Base-by-base conservation (phyloP, 37 sponge, comb jelly and placozoan genomes). In the Bolinopsis microptera region DNA sequence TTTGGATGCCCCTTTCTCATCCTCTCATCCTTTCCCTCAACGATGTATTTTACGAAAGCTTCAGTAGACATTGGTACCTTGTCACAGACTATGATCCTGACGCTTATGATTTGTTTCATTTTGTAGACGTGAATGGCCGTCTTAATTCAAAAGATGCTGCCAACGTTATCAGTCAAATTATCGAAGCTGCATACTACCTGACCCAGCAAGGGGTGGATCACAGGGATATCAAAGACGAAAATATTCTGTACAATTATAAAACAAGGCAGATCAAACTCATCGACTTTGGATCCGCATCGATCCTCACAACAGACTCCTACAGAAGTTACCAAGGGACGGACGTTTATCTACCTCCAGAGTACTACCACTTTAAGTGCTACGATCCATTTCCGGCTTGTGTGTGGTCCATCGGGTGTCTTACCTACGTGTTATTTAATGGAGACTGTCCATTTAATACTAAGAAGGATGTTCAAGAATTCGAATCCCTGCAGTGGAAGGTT, bases 151-250 rank as follows among this genome's bases (percentile, higher is more conserved):
- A 40, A 38, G 90, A 86, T 31, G 40, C 90, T 8, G 32, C 61
- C 30, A 40, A 86, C 48, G 26, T 86, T 28, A 24, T 86, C 38
- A 38, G 24, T 25, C 90, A 86, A 48, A n/a, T 86, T 28, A n/a
- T 86, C 38, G 61, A 86, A n/a, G 90, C 36, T 8, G 32, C 36
- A 8, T 39, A 41, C 61, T 86, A 34, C 90, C 41, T 86, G 24
- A 38, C 90, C 39, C 41, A 38, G 16, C 61, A 86, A 27, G 90
- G 90, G 30, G 90, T 39, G 61, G 90, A 86, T 40, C 90, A 86
- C 61, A 86, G 90, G 61, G 90, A 86, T 25, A 86, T 86, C 61
- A 86, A 86, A 48, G 90, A 86, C 90, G 90, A 86, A 48, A 86
- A 86, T 48, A 86, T 86, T 38, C 90, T 86, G 3, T 86, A 86